These are phyloP conservation scores for Coendou prehensilis DNA, from an alignment of 2,797 vertebrate species.

Conservation along the genomic window DNA sequence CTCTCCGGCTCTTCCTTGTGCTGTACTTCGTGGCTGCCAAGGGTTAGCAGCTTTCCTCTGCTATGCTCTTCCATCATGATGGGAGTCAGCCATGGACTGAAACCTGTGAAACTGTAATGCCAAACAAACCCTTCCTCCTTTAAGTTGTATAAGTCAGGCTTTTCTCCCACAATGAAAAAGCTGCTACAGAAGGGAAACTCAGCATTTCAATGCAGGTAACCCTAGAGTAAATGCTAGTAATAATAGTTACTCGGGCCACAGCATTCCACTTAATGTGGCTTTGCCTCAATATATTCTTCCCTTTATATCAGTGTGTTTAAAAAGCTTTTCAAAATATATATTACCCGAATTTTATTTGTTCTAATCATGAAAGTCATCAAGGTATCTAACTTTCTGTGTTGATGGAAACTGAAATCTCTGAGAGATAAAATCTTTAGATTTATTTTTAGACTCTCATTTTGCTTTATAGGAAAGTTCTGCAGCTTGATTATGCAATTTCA, in stretches of 20 bases:
- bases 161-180: neutral
- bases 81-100: neutral
- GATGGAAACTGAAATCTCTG: conserved; percentile 35
- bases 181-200: neutral
- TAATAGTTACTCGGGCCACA: neutral
- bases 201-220: neutral
- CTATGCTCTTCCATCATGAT: neutral
- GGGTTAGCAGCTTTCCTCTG: neutral
- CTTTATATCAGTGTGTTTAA: neutral
- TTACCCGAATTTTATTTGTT: conserved; percentile 40
- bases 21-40: no score
- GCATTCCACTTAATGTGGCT: neutral
- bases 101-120: neutral
- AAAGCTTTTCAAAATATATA: conserved; percentile 3
- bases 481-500: neutral
- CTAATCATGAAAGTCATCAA: neutral
- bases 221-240: neutral
- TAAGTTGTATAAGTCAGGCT: neutral
- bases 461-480: neutral
- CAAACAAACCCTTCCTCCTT: neutral
- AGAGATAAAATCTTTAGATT: neutral
- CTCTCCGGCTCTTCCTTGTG: neutral
- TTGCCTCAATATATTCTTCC: neutral
- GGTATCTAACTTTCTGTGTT: neutral
- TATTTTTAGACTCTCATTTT: conserved; percentile 25